Base-by-base conservation (phyloP, 2,888 invertebrate genomes). In the Patella caerulea region DNA sequence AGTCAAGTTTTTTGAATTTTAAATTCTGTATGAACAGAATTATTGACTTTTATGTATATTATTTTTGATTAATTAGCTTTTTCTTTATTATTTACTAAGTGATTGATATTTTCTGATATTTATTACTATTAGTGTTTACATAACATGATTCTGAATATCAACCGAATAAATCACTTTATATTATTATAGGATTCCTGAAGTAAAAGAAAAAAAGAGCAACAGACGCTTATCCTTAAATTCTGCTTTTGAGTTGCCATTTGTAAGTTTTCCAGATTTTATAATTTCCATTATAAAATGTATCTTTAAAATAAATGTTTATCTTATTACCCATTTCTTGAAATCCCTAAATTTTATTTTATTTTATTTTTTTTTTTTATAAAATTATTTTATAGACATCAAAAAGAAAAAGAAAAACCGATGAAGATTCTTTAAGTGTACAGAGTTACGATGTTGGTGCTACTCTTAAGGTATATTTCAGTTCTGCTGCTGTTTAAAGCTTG, bases 351-450 rank as follows among this genome's bases (percentile, higher is more conserved):
- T 15, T n/a, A 14, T 65, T 55, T n/a, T 19, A 75, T 54, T 24
- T 15, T n/a, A 14, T 65, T 55, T n/a, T 19, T 55, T 53, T 59
- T 75, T 74, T 45, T 45, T 9, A 1, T 72, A 7, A 71, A 56
- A 74, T 79, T 34, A n/a, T 74, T 69, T 82, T 84, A 72, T 81
- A 85, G 85, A 83, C 83, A 72, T 85, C 83, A 78, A 81, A 84
- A 71, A 84, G 85, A 71, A 82, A 86, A 75, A 84, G 84, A 73
- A 65, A 79, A 54, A 75, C 80, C 70, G 87, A 87, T 69, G 87
- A 86, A 45, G 87, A 87, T 73, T 82, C 75, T 14, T 71, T 85
- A n/a, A 86, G 87, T 74, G 80, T 87, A 76, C 85, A 84, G 80
- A 87, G 86, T 79, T 83, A 85, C 78, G 85, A 87, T 73, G 82